phyloP scores from a whole-genome alignment of 92 coral and sea anemone species.

The Pocillopora meandrina region DNA sequence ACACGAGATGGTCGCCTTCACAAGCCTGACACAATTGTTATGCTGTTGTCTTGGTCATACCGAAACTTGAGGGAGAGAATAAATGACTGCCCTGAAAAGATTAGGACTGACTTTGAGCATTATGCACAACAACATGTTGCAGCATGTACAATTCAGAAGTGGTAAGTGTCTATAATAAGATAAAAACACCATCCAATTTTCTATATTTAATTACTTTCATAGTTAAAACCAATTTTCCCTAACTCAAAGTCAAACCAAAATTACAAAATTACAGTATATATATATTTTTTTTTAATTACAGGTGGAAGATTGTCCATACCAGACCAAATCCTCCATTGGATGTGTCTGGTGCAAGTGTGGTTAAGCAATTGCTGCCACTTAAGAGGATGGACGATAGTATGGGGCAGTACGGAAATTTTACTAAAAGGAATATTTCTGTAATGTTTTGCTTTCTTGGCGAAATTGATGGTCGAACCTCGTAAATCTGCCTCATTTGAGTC shows the following conservation, averaged over 20 bases:
- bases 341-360: neutral
- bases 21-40: conserved; percentile 12
- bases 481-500: no score
- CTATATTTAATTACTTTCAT: neutral
- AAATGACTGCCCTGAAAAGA: no score
- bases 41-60: conserved; percentile 15
- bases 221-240: neutral
- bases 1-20: conserved; percentile 13
- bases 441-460: no score
- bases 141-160: conserved; percentile 21
- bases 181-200: neutral
- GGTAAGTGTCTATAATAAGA: conserved; percentile 2
- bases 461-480: no score
- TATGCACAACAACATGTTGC: conserved; percentile 10
- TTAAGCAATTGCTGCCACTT: neutral
- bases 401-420: no score
- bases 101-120: no score
- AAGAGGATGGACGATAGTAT: conserved; percentile 14
- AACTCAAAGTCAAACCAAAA: neutral
- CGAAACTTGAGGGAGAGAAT: conserved; percentile 4
- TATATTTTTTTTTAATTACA: no score
- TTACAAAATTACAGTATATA: no score
- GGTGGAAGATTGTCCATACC: no score
- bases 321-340: neutral
- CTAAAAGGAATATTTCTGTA: no score